These are phyloP conservation scores for Eublepharis macularius DNA, from an alignment of 2,113 vertebrate species.

Conservation along the genomic window DNA sequence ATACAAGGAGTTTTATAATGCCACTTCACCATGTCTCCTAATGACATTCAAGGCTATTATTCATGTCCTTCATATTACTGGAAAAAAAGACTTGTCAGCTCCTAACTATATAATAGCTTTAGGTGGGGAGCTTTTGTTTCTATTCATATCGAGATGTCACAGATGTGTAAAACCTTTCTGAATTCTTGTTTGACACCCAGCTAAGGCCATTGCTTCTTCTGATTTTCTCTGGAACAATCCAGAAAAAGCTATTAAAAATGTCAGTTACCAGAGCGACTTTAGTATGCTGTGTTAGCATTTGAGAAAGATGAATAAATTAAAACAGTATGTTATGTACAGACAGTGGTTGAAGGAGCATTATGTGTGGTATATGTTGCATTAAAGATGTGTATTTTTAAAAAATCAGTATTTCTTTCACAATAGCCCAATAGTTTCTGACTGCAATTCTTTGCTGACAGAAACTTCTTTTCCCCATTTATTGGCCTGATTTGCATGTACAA, in stretches of 20 bases:
- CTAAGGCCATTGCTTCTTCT: constrained; percentile 28
- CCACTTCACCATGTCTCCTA: constrained; percentile 3
- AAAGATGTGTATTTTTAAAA: no score
- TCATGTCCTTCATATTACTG: constrained; percentile 7
- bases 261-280: constrained; percentile 45
- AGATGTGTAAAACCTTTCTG: constrained; percentile 51
- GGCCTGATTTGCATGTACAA: neutral
- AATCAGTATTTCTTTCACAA: no score
- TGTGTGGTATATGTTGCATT: no score
- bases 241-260: constrained; percentile 28
- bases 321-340: no score
- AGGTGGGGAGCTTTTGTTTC: constrained; percentile 51
- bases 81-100: neutral
- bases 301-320: no score
- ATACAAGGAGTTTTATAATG: constrained; percentile 6
- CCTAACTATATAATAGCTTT: neutral
- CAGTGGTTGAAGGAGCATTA: no score
- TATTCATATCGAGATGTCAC: constrained; percentile 52
- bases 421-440: neutral
- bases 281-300: no score
- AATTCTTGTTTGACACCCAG: constrained; percentile 34
- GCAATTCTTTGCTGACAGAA: neutral
- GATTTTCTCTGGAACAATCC: constrained; percentile 48
- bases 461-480: neutral
- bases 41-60: constrained; percentile 31